phyloP scores from a whole-genome alignment of 2,888 invertebrate genomes.

The Priocnemis perturbator region DNA sequence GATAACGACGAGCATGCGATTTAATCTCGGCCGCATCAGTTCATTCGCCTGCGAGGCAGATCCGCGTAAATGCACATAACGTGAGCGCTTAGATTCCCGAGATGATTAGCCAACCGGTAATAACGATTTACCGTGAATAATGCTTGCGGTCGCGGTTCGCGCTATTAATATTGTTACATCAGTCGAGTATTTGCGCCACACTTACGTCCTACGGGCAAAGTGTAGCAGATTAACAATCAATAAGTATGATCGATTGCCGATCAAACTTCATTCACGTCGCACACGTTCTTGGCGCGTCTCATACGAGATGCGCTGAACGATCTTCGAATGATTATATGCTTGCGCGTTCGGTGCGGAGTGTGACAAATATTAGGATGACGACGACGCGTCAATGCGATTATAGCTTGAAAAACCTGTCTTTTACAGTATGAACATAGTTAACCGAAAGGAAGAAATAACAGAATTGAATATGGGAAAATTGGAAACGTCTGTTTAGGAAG shows the following conservation, averaged over 20 bases:
- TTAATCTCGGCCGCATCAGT: constrained; percentile 42
- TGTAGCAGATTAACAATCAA: constrained; percentile 21
- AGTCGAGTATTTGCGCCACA: constrained; percentile 39
- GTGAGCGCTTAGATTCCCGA: constrained; percentile 61
- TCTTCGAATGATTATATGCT: too few relatives aligned
- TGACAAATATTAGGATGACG: too few relatives aligned
- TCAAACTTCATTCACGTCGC: constrained; percentile 28
- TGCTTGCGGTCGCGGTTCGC: constrained; percentile 48
- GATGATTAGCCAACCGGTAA: constrained; percentile 65
- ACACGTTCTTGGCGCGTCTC: constrained; percentile 14
- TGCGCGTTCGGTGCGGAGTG: too few relatives aligned
- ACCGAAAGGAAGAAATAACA: too few relatives aligned
- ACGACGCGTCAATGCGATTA: too few relatives aligned
- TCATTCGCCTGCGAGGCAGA: constrained; percentile 29
- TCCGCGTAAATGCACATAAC: constrained; percentile 55
- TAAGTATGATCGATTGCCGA: constrained; percentile 16
- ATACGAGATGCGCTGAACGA: too few relatives aligned
- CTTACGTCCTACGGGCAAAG: constrained; percentile 21
- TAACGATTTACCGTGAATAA: constrained; percentile 55
- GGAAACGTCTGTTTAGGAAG: too few relatives aligned
- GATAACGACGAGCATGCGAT: constrained; percentile 27
- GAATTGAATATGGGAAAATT: too few relatives aligned
- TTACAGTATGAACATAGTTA: too few relatives aligned
- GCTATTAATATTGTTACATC: constrained; percentile 53
- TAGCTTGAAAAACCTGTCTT: too few relatives aligned